Conservation (phyloP, 1,140 invertebrate species). For the Neodiprion fabricii region DNA sequence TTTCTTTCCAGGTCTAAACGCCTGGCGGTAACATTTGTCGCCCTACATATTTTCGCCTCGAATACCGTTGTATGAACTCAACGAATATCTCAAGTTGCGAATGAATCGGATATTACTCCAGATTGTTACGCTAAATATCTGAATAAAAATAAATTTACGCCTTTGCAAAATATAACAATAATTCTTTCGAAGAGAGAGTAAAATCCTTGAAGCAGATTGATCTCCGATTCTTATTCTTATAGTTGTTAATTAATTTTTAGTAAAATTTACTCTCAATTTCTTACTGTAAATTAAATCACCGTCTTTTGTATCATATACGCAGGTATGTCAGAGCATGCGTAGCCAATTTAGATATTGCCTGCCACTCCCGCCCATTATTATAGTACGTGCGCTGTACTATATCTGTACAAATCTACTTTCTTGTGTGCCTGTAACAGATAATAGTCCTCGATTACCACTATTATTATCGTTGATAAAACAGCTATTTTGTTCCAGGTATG, state of each 20-base stretch:
- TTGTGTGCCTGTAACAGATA: not conserved
- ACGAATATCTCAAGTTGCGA: too few species aligned
- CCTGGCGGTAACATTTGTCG: too few species aligned
- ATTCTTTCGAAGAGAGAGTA: not conserved
- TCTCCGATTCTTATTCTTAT: not conserved
- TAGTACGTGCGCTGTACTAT: too few species aligned
- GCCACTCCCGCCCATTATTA: not conserved
- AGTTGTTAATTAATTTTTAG: not conserved
- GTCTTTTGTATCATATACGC: not conserved
- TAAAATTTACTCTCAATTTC: not conserved
- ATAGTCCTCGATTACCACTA: not conserved
- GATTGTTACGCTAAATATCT: not conserved
- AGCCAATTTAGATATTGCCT: too few species aligned
- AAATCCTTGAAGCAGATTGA: not conserved
- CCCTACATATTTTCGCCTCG: too few species aligned
- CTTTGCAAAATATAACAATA: not conserved
- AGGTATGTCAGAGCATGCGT: too few species aligned
- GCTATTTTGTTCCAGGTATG: slow-evolving; percentile 39
- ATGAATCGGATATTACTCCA: too few species aligned
- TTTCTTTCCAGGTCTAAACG: too few species aligned
- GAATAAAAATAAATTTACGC: slow-evolving; percentile 9
- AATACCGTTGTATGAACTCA: too few species aligned
- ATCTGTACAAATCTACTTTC: too few species aligned
- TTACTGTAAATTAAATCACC: not conserved
- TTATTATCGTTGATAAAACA: slow-evolving; percentile 9